phyloP scores from a whole-genome alignment of 2,888 invertebrate species.

The Ectemnius continuus region DNA sequence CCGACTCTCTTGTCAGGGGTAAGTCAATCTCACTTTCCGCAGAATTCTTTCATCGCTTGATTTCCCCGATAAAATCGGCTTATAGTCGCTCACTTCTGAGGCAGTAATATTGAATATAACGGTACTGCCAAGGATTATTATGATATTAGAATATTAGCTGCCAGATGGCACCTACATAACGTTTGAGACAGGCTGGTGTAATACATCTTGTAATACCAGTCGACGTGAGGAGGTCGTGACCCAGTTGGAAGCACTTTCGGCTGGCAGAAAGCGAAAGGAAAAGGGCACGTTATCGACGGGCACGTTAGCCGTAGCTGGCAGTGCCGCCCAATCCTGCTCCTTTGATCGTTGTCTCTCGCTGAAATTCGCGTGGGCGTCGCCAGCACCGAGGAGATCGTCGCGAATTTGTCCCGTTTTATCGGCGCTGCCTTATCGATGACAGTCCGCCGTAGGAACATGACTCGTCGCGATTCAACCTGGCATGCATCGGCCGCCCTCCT shows the following conservation, averaged over 20 bases:
- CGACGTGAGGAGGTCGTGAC: neutral
- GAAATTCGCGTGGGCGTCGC: slow-evolving; percentile 47
- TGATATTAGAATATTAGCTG: slow-evolving; percentile 2
- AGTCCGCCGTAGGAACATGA: slow-evolving; percentile 45
- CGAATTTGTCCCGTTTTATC: slow-evolving; percentile 51
- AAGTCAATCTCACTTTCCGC: neutral
- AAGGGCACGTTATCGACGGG: neutral
- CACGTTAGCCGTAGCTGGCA: slow-evolving; percentile 5
- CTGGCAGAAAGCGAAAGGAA: neutral
- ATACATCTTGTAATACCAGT: neutral
- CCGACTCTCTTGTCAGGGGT: neutral
- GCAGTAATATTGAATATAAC: slow-evolving; percentile 42
- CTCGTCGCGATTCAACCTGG: slow-evolving; percentile 31
- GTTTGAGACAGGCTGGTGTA: no score
- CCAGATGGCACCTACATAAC: no score
- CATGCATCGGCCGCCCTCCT: slow-evolving; percentile 10
- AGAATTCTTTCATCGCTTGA: neutral
- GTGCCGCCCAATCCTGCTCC: slow-evolving; percentile 17
- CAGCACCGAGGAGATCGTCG: slow-evolving; percentile 28
- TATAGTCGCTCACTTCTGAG: slow-evolving; percentile 7
- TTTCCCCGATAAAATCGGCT: slow-evolving; percentile 33
- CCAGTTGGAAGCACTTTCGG: neutral
- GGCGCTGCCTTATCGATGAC: slow-evolving; percentile 48
- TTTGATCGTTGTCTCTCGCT: slow-evolving; percentile 40
- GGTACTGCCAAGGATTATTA: slow-evolving; percentile 23